Conservation (phyloP, 2,888 invertebrate genomes). For the Saturnia pavonia region DNA sequence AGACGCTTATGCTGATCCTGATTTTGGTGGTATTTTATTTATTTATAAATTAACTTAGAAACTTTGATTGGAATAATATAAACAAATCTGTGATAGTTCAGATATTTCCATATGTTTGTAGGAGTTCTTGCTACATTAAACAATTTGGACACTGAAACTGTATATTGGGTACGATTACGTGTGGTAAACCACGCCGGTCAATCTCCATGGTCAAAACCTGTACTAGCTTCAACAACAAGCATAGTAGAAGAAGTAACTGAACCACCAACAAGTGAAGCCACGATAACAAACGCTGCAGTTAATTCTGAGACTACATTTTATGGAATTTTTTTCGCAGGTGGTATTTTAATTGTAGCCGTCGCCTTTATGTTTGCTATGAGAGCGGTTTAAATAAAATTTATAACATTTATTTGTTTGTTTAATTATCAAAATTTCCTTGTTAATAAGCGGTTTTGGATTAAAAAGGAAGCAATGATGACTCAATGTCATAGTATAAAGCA, state of each 20-base stretch:
- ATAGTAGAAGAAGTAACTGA: conserved; percentile 27
- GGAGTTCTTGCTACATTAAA: conserved; percentile 38
- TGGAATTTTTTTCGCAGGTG: conserved; percentile 62
- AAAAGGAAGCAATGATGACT: background rate
- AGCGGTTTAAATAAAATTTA: conserved; percentile 42
- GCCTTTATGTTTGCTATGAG: conserved; percentile 56
- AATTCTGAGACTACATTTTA: conserved; percentile 44
- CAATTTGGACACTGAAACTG: conserved; percentile 47
- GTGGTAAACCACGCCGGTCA: conserved; percentile 53
- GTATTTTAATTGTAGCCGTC: conserved; percentile 50
- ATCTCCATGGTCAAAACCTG: conserved; percentile 55
- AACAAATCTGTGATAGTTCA: background rate
- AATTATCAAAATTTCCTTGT: conserved; percentile 4
- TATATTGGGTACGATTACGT: conserved; percentile 58
- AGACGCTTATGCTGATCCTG: conserved; percentile 26
- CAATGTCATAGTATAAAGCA: too few relatives aligned
- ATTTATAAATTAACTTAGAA: background rate
- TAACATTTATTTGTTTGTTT: conserved; percentile 4
- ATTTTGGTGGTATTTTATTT: conserved; percentile 29
- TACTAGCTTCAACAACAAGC: conserved; percentile 36
- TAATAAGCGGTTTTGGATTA: background rate
- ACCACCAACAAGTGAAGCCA: conserved; percentile 24
- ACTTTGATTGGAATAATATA: background rate
- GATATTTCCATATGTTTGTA: conserved; percentile 31
- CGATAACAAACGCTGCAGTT: conserved; percentile 17